Percentiles rank a stretch among this genome's conserved stretches.
Evolutionary conservation across 1,140 invertebrate species (phyloP).

Genomic region (Temnothorax curvispinosus): DNA sequence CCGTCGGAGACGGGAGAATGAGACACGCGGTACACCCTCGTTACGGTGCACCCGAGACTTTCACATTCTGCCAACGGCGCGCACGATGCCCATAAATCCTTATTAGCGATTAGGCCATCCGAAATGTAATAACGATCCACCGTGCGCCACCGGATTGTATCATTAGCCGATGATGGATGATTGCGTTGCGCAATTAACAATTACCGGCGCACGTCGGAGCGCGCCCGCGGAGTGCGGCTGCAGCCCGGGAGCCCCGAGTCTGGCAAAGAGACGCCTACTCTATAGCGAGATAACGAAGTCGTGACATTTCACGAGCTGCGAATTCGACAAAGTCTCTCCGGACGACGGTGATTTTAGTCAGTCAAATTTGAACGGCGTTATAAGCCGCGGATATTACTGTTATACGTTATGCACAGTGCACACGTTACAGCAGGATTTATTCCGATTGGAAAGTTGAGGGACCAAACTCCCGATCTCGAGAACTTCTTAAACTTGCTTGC

Average conservation of each 20-base stretch:
- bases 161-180: constrained; percentile 73
- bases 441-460: constrained; percentile 30
- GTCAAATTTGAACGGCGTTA: constrained; percentile 4
- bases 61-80: constrained; percentile 70
- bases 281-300: constrained; percentile 17
- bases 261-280: neutral
- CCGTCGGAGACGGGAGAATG: neutral
- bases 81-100: constrained; percentile 72
- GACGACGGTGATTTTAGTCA: constrained; percentile 18
- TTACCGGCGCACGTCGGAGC: constrained; percentile 47
- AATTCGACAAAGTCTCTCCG: neutral
- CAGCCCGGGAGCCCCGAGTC: neutral
- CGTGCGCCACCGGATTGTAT: constrained; percentile 68
- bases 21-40: constrained; percentile 47
- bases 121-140: constrained; percentile 73
- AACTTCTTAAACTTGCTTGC: constrained; percentile 11
- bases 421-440: neutral
- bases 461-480: constrained; percentile 8
- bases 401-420: neutral
- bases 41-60: constrained; percentile 56
- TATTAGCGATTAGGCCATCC: constrained; percentile 76
- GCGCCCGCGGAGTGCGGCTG: neutral
- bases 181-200: constrained; percentile 71
- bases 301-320: constrained; percentile 18
- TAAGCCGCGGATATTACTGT: neutral